Base-by-base conservation (phyloP, 1,140 invertebrate species). In the Diachasmimorpha longicaudata region DNA sequence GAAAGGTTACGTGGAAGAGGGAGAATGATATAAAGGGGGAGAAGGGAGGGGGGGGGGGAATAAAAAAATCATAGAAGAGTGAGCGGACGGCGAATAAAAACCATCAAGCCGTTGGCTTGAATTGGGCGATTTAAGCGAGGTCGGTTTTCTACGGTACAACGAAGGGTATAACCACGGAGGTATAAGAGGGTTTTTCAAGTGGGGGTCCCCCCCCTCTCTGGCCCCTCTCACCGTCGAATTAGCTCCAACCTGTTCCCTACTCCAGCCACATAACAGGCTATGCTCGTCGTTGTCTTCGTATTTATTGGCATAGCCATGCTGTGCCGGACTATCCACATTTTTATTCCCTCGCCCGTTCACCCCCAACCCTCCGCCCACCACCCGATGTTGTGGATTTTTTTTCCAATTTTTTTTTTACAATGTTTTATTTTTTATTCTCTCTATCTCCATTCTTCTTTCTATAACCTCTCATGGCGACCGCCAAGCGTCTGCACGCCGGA, bases 251-350 rank as follows among this genome's bases (percentile, higher is more conserved):
- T 86, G 85, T 85, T 85, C n/a, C 31, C 55, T 19, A 52, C 46
- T 68, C 80, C 80, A 80, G 79, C 48, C 77, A 81, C 83, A 85
- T 84, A 85, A 79, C 76, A 80, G 74, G 77, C 77, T 76, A 72
- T 69, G 70, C 78, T 79, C 82, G 84, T 84, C 82, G 86, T 88
- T 88, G 85, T 89, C 87, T 89, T 88, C 83, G 87, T 88, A 88
- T 89, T 88, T 89, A 88, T 88, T 85, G 85, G 82, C 81, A 84
- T 87, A 85, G 80, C 81, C 79, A 48, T 48, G 46, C 46, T 48
- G 79, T 71, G 77, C 76, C 52, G 75, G 48, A 44, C 81, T 78
- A 79, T 82, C 79, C 81, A 84, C 80, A 25, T 78, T 74, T 72
- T 46, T 78, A 39, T 72, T 46, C n/a, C 46, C 5, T 46, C 42